A percentile compares a stretch with the other conserved stretches of the same genome.
Evolutionary conservation across 2,888 invertebrate genomes (phyloP).

Genomic region (Melinopterus prodromus): DNA sequence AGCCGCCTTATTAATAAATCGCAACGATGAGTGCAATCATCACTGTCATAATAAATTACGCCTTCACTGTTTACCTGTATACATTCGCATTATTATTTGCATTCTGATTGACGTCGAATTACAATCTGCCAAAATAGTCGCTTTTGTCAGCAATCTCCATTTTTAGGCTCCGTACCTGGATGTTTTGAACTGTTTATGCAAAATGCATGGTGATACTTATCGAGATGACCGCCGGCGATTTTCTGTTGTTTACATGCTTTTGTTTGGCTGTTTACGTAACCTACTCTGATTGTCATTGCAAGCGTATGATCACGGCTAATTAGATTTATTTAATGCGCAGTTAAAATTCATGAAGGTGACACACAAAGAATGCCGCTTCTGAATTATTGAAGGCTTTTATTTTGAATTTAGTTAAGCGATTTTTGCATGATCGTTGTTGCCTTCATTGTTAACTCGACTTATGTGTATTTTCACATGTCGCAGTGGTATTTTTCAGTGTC

Average conservation of each 20-base stretch:
- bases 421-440: not conserved
- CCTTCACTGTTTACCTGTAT: not conserved
- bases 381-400: not conserved
- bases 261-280: not conserved
- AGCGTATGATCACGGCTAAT: not conserved
- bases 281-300: not conserved
- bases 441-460: not conserved
- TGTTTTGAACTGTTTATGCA: not conserved
- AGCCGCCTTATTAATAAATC: not conserved
- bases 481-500: too few species aligned
- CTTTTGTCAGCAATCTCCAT: not conserved
- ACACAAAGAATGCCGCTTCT: not conserved
- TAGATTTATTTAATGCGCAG: conserved; percentile 4
- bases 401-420: not conserved
- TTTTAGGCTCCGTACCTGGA: not conserved
- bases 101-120: not conserved
- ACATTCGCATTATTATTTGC: not conserved
- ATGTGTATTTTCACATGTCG: too few species aligned
- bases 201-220: not conserved
- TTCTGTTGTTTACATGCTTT: not conserved
- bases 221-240: not conserved
- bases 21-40: not conserved
- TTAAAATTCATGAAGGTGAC: not conserved
- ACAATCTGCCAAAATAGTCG: not conserved
- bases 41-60: conserved; percentile 4